Evolutionary conservation across 2,888 invertebrate species (phyloP), one percentile per base, ranked within the genome.

Genomic region (Rapana venosa): DNA sequence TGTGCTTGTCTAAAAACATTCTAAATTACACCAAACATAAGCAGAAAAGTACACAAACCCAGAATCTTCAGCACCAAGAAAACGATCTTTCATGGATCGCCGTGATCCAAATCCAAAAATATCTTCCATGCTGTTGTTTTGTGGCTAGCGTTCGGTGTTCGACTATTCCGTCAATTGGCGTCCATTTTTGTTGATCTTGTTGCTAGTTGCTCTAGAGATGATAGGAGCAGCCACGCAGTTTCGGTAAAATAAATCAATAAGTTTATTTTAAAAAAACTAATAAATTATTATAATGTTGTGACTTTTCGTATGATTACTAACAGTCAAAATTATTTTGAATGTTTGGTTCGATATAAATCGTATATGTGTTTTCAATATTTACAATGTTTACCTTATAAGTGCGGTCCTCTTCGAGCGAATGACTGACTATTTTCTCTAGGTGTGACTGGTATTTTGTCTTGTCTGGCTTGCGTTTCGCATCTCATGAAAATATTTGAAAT

Each of bases 151-250:
- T 66, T 8, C 74, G 56, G 47, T 87, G 36, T 26, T 77, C 26
- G 66, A 22, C 66, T 77, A n/a, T 22, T 26, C n/a, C n/a, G 30
- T 87, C 32, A 70, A 17, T 61, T 22, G 81, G 47, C 81, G 22
- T 88, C 88, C 88, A 88, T 89, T n/a, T 11, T 30, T 89, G 84
- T 89, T 89, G 89, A 89, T 84, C 36, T 77, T 89, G 89, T 89
- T 89, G 89, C 89, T 77, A 89, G 81, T 83, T 83, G 81, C 81
- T 83, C 81, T 83, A 83, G 81, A 83, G 83, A 89, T 89, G 61
- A 47, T 70, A 20, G 70, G 85, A 84, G 85, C 56, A 87, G 87
- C 13, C 74, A 13, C 87, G 87, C 87, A 74, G 35, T 77, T 30
- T 30, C n/a, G 30, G 17, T 85, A 22, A 74, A 26, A n/a, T 74